Evolutionary conservation across 1,140 invertebrate species (phyloP).

Genomic region (Drosophila nannoptera): DNA sequence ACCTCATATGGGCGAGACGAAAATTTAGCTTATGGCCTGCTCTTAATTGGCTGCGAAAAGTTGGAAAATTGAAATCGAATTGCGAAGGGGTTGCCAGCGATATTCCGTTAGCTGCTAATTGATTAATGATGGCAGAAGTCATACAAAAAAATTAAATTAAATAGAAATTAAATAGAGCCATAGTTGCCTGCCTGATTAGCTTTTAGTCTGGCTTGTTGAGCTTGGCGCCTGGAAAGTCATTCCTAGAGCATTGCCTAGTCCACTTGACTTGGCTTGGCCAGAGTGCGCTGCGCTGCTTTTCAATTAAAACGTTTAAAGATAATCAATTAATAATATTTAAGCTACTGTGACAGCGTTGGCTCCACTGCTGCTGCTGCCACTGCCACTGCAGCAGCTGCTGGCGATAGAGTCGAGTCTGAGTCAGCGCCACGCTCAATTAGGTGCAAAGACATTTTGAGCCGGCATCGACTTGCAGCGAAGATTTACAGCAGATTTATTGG

Average conservation of each 20-base stretch:
- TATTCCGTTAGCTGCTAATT: too few species aligned
- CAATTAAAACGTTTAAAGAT: conserved; percentile 76
- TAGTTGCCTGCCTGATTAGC: too few species aligned
- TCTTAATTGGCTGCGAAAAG: conserved; percentile 1
- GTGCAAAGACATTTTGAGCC: conserved; percentile 68
- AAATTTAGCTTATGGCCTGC: not conserved
- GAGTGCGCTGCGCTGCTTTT: conserved; percentile 32
- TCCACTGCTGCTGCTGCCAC: conserved; percentile 10
- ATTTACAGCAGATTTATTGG: conserved; percentile 73
- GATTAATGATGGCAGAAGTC: too few species aligned
- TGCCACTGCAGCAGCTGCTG: too few species aligned
- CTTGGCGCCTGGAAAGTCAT: too few species aligned
- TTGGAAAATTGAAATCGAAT: not conserved
- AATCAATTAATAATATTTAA: conserved; percentile 76
- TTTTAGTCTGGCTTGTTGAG: too few species aligned
- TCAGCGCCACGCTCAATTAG: conserved; percentile 69
- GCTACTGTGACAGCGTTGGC: conserved; percentile 48
- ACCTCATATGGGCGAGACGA: conserved; percentile 1
- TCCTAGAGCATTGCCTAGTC: conserved; percentile 32
- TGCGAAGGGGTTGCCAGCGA: not conserved
- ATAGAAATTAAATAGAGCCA: too few species aligned
- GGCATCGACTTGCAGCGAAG: conserved; percentile 40
- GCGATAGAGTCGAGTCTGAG: conserved; percentile 31
- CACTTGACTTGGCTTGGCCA: not conserved
- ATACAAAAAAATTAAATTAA: too few species aligned